Conservation (phyloP, 1,140 invertebrate species). For the Caenorhabditis inopinata region DNA sequence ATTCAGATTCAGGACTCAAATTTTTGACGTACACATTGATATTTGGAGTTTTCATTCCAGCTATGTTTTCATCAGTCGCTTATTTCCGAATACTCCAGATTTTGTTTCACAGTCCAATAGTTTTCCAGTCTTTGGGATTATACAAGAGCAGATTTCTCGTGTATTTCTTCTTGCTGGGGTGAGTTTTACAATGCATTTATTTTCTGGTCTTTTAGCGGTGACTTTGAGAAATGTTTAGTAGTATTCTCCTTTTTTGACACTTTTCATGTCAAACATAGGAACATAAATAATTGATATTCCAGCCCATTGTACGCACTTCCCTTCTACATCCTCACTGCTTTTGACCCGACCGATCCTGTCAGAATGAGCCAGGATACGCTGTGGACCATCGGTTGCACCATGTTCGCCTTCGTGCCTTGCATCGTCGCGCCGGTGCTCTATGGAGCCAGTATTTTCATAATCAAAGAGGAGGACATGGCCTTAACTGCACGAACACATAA, state of each 20-base stretch:
- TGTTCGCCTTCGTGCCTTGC: conserved; percentile 57
- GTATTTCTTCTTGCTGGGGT: conserved; percentile 61
- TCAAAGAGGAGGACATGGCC: conserved; percentile 66
- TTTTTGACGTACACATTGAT: conserved; percentile 65
- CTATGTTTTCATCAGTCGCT: conserved; percentile 60
- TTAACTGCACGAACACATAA: conserved; percentile 64
- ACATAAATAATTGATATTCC: conserved; percentile 28
- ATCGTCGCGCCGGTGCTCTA: conserved; percentile 63
- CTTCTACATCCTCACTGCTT: conserved; percentile 60
- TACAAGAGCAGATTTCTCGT: conserved; percentile 65
- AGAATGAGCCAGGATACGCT: conserved; percentile 23
- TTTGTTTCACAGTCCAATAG: conserved; percentile 64
- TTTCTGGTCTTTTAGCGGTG: no score
- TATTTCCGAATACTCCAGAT: conserved; percentile 64
- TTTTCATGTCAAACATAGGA: conserved; percentile 10
- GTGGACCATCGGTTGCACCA: conserved; percentile 55
- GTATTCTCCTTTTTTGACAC: conserved; percentile 9
- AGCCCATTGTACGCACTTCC: conserved; percentile 65
- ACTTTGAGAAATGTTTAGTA: no score
- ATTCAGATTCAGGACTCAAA: conserved; percentile 63
- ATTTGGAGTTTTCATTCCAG: conserved; percentile 61
- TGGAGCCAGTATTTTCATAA: conserved; percentile 61
- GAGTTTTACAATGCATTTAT: no score
- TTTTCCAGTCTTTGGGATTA: conserved; percentile 64
- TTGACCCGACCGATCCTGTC: conserved; percentile 45